Percentiles rank a stretch among this genome's conserved stretches.
Conservation (phyloP, 2,797 vertebrate genomes). For the Sebastes dallii region DNA sequence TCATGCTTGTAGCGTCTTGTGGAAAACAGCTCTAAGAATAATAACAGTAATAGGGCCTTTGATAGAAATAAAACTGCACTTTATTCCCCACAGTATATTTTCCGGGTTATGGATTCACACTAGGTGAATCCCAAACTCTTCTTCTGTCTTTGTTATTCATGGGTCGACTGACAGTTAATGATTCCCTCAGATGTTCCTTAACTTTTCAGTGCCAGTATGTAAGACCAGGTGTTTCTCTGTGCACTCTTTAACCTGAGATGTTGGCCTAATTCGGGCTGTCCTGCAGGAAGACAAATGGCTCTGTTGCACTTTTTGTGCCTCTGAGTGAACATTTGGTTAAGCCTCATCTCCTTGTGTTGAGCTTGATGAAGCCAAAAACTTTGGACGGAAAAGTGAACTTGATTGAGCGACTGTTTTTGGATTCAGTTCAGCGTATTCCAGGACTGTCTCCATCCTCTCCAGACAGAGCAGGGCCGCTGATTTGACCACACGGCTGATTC, state of each 20-base stretch:
- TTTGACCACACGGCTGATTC: slow-evolving; percentile 32
- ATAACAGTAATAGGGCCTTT: slow-evolving; percentile 16
- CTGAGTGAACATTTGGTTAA: slow-evolving; percentile 24
- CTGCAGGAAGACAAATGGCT: slow-evolving; percentile 34
- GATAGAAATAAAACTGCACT: slow-evolving; percentile 47
- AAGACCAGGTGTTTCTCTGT: slow-evolving; percentile 43
- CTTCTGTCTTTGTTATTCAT: slow-evolving; percentile 47
- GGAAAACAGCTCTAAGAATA: slow-evolving; percentile 32
- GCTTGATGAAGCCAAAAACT: slow-evolving; percentile 35
- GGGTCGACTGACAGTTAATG: slow-evolving; percentile 44
- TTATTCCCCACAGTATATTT: slow-evolving; percentile 25
- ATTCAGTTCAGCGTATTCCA: slow-evolving; percentile 20
- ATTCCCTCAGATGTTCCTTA: slow-evolving; percentile 58
- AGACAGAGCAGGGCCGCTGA: background rate
- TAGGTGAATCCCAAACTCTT: slow-evolving; percentile 45
- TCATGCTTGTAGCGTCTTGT: slow-evolving; percentile 11
- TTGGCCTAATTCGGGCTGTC: slow-evolving; percentile 11
- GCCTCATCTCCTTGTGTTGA: background rate
- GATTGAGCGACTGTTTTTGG: slow-evolving; percentile 39
- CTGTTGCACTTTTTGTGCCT: slow-evolving; percentile 19
- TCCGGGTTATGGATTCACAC: slow-evolving; percentile 26
- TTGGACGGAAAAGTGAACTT: slow-evolving; percentile 37
- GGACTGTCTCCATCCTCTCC: slow-evolving; percentile 5
- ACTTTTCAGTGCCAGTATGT: slow-evolving; percentile 16
- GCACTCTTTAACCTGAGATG: slow-evolving; percentile 3